phyloP scores from a whole-genome alignment of 2,113 vertebrate genomes.

The Tupaia chinensis region DNA sequence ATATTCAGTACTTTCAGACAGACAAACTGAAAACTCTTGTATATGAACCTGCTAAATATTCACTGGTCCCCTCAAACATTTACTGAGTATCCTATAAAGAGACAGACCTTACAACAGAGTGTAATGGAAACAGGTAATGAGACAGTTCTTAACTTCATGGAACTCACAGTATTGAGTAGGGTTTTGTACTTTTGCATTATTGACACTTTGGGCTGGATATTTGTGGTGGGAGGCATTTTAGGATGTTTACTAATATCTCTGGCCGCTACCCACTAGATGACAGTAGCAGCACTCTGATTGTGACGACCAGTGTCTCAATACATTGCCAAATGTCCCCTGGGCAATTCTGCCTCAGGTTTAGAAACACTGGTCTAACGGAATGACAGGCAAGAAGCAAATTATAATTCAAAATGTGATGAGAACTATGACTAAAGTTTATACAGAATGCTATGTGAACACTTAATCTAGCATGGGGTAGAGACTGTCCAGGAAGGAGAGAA shows the following conservation, averaged over 20 bases:
- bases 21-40: neutral
- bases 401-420: neutral
- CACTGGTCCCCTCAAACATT: neutral
- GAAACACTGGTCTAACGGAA: slow-evolving; percentile 28
- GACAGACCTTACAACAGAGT: neutral
- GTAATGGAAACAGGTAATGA: neutral
- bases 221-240: neutral
- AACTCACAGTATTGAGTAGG: neutral
- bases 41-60: neutral
- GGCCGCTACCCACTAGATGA: neutral
- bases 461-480: neutral
- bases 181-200: neutral
- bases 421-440: neutral
- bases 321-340: neutral
- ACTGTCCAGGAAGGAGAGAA: neutral
- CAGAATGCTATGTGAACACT: neutral
- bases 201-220: neutral
- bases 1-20: slow-evolving; percentile 18
- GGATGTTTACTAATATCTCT: neutral
- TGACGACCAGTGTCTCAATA: neutral
- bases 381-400: slow-evolving; percentile 1
- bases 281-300: neutral
- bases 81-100: neutral
- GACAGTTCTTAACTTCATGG: neutral
- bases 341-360: neutral